Evolutionary conservation across 2,113 vertebrate genomes (phyloP), one percentile per base, ranked within the genome.

Genomic region (Rhea americana): DNA sequence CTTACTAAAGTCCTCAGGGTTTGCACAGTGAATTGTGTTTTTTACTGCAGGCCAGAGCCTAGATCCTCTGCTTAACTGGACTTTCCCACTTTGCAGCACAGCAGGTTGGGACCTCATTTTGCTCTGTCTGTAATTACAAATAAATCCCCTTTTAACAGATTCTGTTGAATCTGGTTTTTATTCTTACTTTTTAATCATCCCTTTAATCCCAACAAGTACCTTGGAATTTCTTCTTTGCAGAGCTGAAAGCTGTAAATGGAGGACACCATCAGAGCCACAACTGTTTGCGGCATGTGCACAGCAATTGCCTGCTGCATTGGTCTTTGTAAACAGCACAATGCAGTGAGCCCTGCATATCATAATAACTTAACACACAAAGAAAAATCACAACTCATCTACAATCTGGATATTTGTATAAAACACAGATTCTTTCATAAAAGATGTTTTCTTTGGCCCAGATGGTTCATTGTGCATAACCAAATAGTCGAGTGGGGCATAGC

Each of bases 61-160:
- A 74, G n/a, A 13, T 26, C 37, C 17, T 26, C 14, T 75, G 13
- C 67, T 9, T 7, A 12, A 16, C 1, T 1, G 4, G 11, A 20
- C 30, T 37, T 79, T 85, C 50, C 24, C 0, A 1, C 80, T 53
- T n/a, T 8, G 35, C 13, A 18, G 41, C 0, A 1, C 79, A 21
- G 48, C 82, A 82, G 67, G 70, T 24, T 18, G 19, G 41, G 30
- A 55, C 55, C 75, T 94, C 67, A 39, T 93, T 94, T 85, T 37
- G 73, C 48, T 81, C 90, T 18, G 48, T 21, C 35, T 37, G 65
- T 90, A 93, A 96, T 91, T 72, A 73, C 80, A 88, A 55, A 59
- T 67, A 97, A 97, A 94, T 93, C 50, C 50, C 76, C 47, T 87
- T 76, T 35, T 35, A 55, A 58, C 51, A 32, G 39, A 56, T 56